These are phyloP conservation scores for Cryptophagus acutangulus DNA, from an alignment of 2,888 invertebrate species.

Conservation along the genomic window DNA sequence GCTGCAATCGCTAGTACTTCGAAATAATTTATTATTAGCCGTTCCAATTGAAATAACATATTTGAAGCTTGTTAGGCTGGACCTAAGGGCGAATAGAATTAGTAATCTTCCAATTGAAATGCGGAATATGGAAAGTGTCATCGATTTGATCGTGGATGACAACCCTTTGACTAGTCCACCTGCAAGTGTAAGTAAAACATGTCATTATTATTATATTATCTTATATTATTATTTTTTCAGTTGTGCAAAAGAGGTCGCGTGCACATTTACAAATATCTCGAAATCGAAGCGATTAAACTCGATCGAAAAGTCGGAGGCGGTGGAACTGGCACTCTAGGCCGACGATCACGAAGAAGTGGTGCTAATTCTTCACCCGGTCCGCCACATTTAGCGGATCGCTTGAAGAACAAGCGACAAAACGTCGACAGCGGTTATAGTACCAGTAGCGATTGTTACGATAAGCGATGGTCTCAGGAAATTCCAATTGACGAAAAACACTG, in stretches of 20 bases:
- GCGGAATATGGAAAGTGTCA: constrained; percentile 77
- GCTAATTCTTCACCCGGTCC: constrained; percentile 48
- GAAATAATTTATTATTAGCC: constrained; percentile 82
- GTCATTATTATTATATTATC: too few relatives aligned
- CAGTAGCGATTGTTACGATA: constrained; percentile 74
- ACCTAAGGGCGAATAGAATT: constrained; percentile 88
- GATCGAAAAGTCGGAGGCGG: constrained; percentile 51
- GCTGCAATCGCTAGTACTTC: constrained; percentile 74
- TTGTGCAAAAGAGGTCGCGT: constrained; percentile 87
- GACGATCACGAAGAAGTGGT: constrained; percentile 51
- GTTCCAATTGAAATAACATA: constrained; percentile 86
- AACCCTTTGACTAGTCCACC: constrained; percentile 91
- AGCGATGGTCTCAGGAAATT: constrained; percentile 78
- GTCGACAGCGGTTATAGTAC: constrained; percentile 89
- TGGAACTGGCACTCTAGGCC: constrained; percentile 46
- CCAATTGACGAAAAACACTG: constrained; percentile 50
- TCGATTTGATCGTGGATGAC: constrained; percentile 77
- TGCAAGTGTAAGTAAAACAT: constrained; percentile 85
- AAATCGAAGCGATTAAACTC: constrained; percentile 77
- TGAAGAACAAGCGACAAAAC: constrained; percentile 63
- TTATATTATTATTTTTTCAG: too few relatives aligned
- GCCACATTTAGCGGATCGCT: constrained; percentile 42
- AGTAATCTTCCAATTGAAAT: constrained; percentile 83
- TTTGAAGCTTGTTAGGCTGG: constrained; percentile 76
- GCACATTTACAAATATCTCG: constrained; percentile 92